Base-by-base conservation (phyloP, 1,140 invertebrate species). In the Drosophila suzukii region DNA sequence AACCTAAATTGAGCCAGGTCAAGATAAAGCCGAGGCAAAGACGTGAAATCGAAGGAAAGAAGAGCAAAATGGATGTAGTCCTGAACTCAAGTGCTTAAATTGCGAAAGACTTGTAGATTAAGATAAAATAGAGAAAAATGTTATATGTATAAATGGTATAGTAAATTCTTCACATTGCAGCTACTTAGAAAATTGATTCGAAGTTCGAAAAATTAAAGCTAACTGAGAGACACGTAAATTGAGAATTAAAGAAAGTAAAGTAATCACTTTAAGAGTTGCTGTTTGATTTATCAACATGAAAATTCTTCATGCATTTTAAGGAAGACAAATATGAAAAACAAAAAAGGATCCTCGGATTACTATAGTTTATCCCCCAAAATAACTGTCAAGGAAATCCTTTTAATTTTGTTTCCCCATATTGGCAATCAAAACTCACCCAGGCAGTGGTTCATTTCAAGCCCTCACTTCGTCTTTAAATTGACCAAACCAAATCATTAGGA, bases 401-500 rank as follows among this genome's bases (percentile, higher is more conserved):
- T 15, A 13, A 7, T 20, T 41, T 20, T 30, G 6, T 27, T 27
- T 10, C 1, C 20, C 11, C 5, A 8, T 24, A 38, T 38, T 8
- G 27, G 4, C 32, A 24, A 62, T 57, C 15, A 17, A 34, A 57
- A 3, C 2, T 27, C 7, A 20, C 3, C n/a, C 13, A n/a, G 20
- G 2, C 10, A 30, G 0, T 13, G n/a, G 32, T 39, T 10, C 2
- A 4, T 36, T 53, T 27, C 11, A 27, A 41, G 13, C 5, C 11
- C 36, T 44, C 10, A 20, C 11, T n/a, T 8, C 20, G 41, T 39
- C 61, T 47, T 71, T 49, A 66, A 71, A 34, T 68, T 47, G 27
- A 47, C 34, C 50, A 27, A 27, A 49, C 67, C 67, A 68, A 57
- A 71, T 57, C 39, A 70, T 71, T 70, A 41, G 65, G 36, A 41